phyloP scores from a whole-genome alignment of 2,113 vertebrate species.

The Poeciliopsis turrubarensis region DNA sequence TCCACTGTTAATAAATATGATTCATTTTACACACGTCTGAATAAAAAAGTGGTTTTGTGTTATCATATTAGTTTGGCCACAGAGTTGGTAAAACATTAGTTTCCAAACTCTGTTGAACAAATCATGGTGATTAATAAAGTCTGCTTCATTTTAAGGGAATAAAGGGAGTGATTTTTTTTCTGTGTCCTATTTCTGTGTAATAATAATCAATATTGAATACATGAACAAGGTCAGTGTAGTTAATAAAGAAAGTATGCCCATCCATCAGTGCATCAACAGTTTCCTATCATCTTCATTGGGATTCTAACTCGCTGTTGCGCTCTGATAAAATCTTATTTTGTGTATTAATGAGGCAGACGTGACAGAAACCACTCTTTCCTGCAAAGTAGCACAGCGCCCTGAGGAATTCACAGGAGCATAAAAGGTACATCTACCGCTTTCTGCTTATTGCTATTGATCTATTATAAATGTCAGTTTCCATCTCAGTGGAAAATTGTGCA shows the following conservation, averaged over 20 bases:
- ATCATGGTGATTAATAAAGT: neutral
- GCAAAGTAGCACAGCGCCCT: conserved; percentile 55
- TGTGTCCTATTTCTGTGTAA: neutral
- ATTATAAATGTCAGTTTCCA: conserved; percentile 61
- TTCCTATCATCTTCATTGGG: conserved; percentile 13
- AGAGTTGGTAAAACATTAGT: too few relatives aligned
- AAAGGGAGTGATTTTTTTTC: neutral
- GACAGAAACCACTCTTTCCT: conserved; percentile 34
- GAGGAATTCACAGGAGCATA: conserved; percentile 61
- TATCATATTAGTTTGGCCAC: too few relatives aligned
- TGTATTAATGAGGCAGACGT: conserved; percentile 60
- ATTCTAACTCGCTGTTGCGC: conserved; percentile 29
- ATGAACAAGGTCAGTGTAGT: conserved; percentile 16
- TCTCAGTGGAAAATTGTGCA: conserved; percentile 23
- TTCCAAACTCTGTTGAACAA: neutral
- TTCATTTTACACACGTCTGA: too few relatives aligned
- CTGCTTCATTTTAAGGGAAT: neutral
- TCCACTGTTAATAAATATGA: too few relatives aligned
- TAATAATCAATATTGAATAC: conserved; percentile 11
- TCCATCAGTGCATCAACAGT: conserved; percentile 13
- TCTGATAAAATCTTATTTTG: conserved; percentile 51
- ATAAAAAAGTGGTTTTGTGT: neutral
- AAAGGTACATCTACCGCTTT: conserved; percentile 62
- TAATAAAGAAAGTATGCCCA: neutral
- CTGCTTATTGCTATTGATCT: conserved; percentile 61